Conservation (phyloP, 2,113 vertebrate species). For the Machaerirhynchus nigripectus region DNA sequence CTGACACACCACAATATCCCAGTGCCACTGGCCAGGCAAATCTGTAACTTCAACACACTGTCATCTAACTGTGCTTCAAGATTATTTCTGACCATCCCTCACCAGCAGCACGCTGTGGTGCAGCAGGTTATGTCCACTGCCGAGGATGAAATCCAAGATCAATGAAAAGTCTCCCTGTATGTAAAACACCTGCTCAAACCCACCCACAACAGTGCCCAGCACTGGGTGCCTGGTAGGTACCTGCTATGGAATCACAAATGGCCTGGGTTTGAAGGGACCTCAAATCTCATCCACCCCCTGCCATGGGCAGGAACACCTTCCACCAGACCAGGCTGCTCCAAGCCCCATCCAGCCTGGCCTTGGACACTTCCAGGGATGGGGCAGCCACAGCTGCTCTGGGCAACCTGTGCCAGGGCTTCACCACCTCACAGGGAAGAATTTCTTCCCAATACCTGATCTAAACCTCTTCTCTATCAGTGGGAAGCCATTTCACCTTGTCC, state of each 20-base stretch:
- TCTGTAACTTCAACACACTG: not conserved
- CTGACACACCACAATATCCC: not conserved
- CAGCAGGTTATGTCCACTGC: not conserved
- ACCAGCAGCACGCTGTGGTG: not conserved
- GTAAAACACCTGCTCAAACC: not conserved
- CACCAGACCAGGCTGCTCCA: accelerated
- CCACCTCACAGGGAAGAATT: not conserved
- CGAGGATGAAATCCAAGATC: not conserved
- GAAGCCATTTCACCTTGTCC: not conserved
- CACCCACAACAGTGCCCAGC: not conserved
- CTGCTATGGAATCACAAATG: not conserved
- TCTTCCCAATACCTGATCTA: not conserved
- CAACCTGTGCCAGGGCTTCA: accelerated
- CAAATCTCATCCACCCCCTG: not conserved
- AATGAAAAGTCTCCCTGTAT: not conserved
- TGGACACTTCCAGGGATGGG: not conserved
- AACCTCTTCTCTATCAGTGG: not conserved
- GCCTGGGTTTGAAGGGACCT: not conserved
- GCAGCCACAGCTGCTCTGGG: not conserved
- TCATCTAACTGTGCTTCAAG: not conserved
- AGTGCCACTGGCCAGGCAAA: not conserved
- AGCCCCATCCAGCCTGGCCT: accelerated
- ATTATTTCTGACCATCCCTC: not conserved
- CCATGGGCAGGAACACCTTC: not conserved
- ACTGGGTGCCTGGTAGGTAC: not conserved